Evolutionary conservation across 2,797 vertebrate genomes (phyloP).

Genomic region (Hoplostethus atlanticus): DNA sequence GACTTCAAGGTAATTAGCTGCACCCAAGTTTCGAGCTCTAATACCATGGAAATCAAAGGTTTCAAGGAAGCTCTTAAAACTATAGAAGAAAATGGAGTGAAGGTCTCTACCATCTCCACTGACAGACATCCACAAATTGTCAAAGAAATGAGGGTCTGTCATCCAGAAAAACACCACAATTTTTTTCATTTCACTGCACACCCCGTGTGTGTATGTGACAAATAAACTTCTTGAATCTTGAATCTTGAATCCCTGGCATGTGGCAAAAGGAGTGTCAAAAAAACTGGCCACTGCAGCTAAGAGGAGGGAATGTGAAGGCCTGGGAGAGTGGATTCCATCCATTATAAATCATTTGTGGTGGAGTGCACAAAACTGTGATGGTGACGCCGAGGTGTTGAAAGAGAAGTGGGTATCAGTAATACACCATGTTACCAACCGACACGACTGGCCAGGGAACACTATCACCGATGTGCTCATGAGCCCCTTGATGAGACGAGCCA

Average conservation of each 20-base stretch:
- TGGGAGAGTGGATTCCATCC: conserved; percentile 19
- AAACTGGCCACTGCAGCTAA: background rate
- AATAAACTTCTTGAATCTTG: too few relatives aligned
- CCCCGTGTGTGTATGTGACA: too few relatives aligned
- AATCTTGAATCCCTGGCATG: conserved; percentile 16
- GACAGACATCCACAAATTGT: too few relatives aligned
- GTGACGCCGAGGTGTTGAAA: conserved; percentile 19
- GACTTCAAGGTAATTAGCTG: conserved; percentile 9
- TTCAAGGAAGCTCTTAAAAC: conserved; percentile 6
- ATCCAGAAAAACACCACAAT: too few relatives aligned
- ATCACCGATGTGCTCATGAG: background rate
- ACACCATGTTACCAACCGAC: conserved; percentile 29
- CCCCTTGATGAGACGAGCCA: too few relatives aligned
- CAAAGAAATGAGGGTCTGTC: too few relatives aligned
- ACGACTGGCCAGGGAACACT: conserved; percentile 27
- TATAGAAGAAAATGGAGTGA: conserved; percentile 12
- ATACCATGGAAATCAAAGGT: too few relatives aligned
- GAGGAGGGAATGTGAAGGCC: conserved; percentile 6
- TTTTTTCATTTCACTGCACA: too few relatives aligned
- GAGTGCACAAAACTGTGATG: conserved; percentile 21
- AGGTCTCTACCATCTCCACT: conserved; percentile 9
- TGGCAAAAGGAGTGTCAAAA: conserved; percentile 1
- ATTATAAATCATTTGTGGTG: too few relatives aligned
- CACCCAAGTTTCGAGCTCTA: background rate
- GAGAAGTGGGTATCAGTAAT: conserved; percentile 33